A percentile compares a stretch with the other conserved stretches of the same genome.
Conservation (phyloP, 2,113 vertebrate species). For the Halcyon senegalensis region DNA sequence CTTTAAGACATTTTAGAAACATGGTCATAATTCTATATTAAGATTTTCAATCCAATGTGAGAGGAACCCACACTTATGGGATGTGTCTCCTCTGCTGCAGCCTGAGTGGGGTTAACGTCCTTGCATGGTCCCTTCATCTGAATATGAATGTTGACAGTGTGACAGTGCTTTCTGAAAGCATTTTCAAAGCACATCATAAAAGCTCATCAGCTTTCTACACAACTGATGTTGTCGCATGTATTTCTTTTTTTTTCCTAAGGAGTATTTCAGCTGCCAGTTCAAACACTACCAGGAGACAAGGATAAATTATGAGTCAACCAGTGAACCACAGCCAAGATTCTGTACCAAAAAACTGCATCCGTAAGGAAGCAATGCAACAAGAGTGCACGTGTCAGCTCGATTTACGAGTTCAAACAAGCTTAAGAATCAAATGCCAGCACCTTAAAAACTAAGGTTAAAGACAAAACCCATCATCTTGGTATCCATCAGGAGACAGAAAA, state of each 20-base stretch:
- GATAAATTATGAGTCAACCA: not conserved
- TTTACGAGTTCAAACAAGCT: not conserved
- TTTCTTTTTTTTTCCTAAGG: not conserved
- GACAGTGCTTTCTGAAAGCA: not conserved
- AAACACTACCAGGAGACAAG: not conserved
- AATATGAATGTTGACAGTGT: not conserved
- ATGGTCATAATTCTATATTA: too few species aligned
- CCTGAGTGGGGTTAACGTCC: not conserved
- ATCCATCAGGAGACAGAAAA: too few species aligned
- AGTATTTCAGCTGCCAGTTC: not conserved
- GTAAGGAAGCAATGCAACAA: not conserved
- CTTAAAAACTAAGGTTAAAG: not conserved
- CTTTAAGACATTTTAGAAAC: not conserved
- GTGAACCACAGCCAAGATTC: not conserved
- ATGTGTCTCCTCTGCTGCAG: not conserved
- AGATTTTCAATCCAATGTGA: fast-evolving
- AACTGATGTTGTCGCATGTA: not conserved
- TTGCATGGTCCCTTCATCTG: not conserved
- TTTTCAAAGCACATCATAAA: not conserved
- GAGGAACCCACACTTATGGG: not conserved
- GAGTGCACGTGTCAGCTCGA: fast-evolving
- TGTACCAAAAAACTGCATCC: fast-evolving
- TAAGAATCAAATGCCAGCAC: not conserved
- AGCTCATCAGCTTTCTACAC: not conserved
- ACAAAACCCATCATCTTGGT: fast-evolving